Evolutionary conservation across 2,113 vertebrate species (phyloP).

Genomic region (Sturnira hondurensis): DNA sequence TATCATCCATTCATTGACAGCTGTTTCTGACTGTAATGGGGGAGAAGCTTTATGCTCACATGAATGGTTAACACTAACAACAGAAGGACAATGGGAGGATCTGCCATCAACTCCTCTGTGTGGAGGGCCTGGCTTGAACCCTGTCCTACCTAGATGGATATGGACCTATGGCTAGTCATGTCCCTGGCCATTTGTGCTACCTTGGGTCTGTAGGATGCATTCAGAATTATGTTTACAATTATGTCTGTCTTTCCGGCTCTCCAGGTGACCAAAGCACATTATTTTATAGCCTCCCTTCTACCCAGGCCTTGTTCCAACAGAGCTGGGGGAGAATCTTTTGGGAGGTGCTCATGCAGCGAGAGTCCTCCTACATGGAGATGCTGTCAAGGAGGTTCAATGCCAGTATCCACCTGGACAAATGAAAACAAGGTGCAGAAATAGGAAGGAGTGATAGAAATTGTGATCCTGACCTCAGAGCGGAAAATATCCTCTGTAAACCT

Average conservation of each 20-base stretch:
- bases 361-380: neutral
- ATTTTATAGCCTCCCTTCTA: neutral
- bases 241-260: neutral
- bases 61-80: neutral
- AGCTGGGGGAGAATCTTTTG: neutral
- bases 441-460: neutral
- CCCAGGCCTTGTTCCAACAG: neutral
- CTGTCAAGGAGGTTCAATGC: neutral
- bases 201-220: neutral
- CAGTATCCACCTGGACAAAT: neutral
- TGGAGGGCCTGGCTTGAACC: neutral
- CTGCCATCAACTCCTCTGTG: neutral
- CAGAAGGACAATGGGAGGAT: neutral
- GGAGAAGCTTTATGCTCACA: neutral
- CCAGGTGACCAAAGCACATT: neutral
- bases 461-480: neutral
- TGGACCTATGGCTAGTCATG: neutral
- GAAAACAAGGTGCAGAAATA: neutral
- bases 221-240: neutral
- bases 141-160: neutral
- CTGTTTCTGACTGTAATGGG: neutral
- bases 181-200: neutral
- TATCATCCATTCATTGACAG: neutral
- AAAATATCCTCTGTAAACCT: neutral
- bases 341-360: neutral